Evolutionary conservation across 2,113 vertebrate genomes (phyloP).

Genomic region (Cryptomyrus ogoouensis): DNA sequence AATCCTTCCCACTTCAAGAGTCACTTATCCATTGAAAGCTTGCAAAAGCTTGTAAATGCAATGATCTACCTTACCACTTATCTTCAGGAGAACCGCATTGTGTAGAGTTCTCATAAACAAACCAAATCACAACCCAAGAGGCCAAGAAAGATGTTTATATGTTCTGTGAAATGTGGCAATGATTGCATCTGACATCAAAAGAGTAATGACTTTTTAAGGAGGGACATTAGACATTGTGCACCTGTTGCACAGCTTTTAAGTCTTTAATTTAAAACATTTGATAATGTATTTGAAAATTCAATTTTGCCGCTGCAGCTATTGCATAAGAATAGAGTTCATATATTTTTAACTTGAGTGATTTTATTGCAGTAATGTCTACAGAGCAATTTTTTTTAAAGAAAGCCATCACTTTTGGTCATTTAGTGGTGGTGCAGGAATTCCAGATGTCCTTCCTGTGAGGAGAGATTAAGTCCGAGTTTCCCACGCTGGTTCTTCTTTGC

Average conservation of each 20-base stretch:
- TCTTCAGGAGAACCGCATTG: neutral
- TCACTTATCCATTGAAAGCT: neutral
- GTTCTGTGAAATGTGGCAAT: neutral
- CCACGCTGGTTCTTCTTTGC: neutral
- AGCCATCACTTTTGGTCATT: neutral
- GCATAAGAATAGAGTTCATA: neutral
- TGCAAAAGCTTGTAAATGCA: neutral
- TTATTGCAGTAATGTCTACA: neutral
- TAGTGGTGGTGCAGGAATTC: neutral
- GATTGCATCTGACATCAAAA: neutral
- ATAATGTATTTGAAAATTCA: neutral
- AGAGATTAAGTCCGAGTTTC: neutral
- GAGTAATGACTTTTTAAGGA: neutral
- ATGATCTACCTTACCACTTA: neutral
- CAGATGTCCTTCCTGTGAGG: neutral
- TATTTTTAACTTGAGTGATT: neutral
- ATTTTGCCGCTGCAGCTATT: neutral
- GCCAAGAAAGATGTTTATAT: neutral
- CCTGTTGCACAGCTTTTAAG: neutral
- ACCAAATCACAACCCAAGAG: neutral
- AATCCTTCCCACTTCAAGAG: neutral
- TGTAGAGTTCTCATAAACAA: neutral
- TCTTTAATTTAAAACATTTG: neutral
- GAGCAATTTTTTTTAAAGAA: neutral
- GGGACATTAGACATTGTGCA: neutral